These are phyloP conservation scores for Chlorocebus sabaeus DNA, from an alignment of 2,113 vertebrate genomes.

Conservation along the genomic window DNA sequence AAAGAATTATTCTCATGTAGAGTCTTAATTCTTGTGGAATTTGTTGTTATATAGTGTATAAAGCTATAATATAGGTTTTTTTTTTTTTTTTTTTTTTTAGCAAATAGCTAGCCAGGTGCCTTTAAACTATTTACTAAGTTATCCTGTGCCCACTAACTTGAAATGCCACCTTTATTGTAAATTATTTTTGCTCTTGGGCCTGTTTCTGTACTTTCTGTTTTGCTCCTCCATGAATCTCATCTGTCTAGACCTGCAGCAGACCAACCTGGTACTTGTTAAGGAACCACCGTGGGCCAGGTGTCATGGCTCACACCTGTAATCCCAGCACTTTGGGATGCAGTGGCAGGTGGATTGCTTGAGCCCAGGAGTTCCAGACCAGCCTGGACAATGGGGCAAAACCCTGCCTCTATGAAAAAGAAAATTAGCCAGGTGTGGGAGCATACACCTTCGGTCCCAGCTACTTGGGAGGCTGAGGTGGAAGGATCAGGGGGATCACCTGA, in stretches of 20 bases:
- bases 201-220: neutral
- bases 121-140: neutral
- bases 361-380: too few relatives aligned
- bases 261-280: neutral
- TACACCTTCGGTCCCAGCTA: too few relatives aligned
- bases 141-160: neutral
- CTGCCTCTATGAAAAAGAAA: too few relatives aligned
- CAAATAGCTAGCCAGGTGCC: neutral
- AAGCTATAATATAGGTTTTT: neutral
- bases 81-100: conserved; percentile 1
- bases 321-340: too few relatives aligned
- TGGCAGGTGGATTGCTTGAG: too few relatives aligned
- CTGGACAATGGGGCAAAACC: too few relatives aligned
- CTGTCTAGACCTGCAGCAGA: neutral
- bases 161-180: neutral
- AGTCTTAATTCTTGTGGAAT: neutral
- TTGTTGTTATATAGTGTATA: neutral
- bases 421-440: too few relatives aligned
- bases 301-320: too few relatives aligned
- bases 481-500: too few relatives aligned
- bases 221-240: neutral
- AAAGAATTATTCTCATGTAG: neutral
- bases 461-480: too few relatives aligned
- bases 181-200: neutral
- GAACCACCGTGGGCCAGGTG: neutral